Base-by-base conservation (phyloP, 2,797 vertebrate genomes). In the Mus minutoides region DNA sequence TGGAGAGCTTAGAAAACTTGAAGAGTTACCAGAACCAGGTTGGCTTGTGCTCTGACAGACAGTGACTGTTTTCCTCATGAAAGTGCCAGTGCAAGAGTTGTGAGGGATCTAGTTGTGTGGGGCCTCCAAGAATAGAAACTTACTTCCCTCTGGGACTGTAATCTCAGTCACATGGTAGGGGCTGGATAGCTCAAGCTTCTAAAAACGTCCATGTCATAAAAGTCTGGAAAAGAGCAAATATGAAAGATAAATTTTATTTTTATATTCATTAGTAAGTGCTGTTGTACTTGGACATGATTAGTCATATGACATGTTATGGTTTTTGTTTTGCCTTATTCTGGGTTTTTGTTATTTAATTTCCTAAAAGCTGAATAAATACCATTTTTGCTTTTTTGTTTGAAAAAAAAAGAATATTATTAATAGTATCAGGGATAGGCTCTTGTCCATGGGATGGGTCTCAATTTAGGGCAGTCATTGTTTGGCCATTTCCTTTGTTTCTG, bases 261-360 rank as follows among this genome's bases (percentile, higher is more conserved):
- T 92, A 80, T 97, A 84, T 88, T 94, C 56, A 84, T 93, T 93
- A 89, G 78, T 96, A 94, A 97, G 90, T 94, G 56, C 49, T 93
- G 3, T 87, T 95, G 37, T 96, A 37, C 73, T 92, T 96, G 60
- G 88, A 91, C 75, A 76, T 83, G n/a, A 77, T 94, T 56, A 67
- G 0, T 95, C 60, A 71, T 86, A 58, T 90, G 75, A 95, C 69
- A 62, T 76, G 75, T 94, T 52, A 75, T 0, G 40, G 75, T 88
- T 95, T 96, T 83, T 82, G 58, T 92, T 96, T 92, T 87, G 8
- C 85, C 96, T 96, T 94, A 34, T 58, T 95, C 92, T 93, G 77
- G 26, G 60, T 90, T 97, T n/a, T 80, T 95, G 56, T 97, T 97
- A 96, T 95, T 97, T 96, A 94, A 92, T 98, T 97, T 95, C 21